Evolutionary conservation across 2,113 vertebrate species (phyloP), one percentile per base, ranked within the genome.

Genomic region (Aphyosemion australe): DNA sequence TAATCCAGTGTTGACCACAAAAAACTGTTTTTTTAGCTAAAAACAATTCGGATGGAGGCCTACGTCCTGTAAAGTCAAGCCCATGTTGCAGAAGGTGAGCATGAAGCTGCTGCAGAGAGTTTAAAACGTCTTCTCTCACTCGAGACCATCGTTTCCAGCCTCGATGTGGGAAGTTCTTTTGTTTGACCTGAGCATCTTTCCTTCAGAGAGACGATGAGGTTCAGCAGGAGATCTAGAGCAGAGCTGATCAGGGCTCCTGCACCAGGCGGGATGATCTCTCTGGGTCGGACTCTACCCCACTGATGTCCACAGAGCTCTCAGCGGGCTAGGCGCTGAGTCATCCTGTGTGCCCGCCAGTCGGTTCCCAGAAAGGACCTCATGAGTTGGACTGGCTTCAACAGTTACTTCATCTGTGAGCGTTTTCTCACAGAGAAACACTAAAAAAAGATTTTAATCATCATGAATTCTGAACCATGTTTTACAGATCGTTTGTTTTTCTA

Each of bases 201-300:
- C 65, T 58, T 26, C 4, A 70, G 8, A 1, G 7, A 5, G 32
- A 32, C 7, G 7, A 5, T 32, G 32, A 32, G 32, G 32, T 32
- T n/a, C n/a, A n/a, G n/a, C n/a, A n/a, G n/a, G n/a, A 69, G 74
- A 61, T 51, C 54, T 49, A 12, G 51, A 83, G 54, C 61, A 73
- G 77, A 72, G 51, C 74, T 85, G 84, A 85, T 90, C 90, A 80
- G 72, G 69, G 63, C 77, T 79, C 75, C 82, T 65, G 81, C 62
- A 67, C 75, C 18, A 12, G 68, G 48, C 20, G 54, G 76, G 76
- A 82, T 89, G 85, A 83, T 84, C 69, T 66, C 8, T 59, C 78
- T 74, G 80, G 84, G 76, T 76, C 80, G 84, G 80, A 75, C 83
- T 75, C 71, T 70, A 69, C 82, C 76, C 82, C 8, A 68, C 83